Evolutionary conservation across 2,797 vertebrate species (phyloP).

Genomic region (Amphiprion clarkii): DNA sequence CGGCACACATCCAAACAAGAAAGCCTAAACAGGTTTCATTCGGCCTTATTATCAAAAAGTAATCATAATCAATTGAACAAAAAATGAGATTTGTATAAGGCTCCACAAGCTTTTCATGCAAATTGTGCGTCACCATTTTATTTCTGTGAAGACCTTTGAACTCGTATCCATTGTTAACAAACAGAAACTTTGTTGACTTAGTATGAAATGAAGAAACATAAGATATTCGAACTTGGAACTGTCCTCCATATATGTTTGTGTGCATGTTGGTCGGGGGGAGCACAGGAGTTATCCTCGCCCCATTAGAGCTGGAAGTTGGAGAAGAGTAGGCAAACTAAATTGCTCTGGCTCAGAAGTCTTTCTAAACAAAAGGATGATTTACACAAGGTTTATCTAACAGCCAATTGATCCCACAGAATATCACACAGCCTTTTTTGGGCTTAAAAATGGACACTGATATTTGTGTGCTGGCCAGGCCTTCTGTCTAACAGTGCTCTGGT

Average conservation of each 20-base stretch:
- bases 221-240: slow-evolving; percentile 9
- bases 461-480: slow-evolving; percentile 62
- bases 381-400: slow-evolving; percentile 73
- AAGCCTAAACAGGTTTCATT: neutral
- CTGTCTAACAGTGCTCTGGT: slow-evolving; percentile 65
- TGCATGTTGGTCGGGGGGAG: neutral
- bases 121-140: neutral
- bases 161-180: neutral
- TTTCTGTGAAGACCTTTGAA: neutral
- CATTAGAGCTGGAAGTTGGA: slow-evolving; percentile 36
- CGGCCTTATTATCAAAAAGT: neutral
- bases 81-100: slow-evolving; percentile 12
- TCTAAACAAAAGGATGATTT: slow-evolving; percentile 83
- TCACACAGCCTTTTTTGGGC: slow-evolving; percentile 82
- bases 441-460: slow-evolving; percentile 76
- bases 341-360: slow-evolving; percentile 68
- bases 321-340: slow-evolving; percentile 48
- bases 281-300: slow-evolving; percentile 14
- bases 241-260: slow-evolving; percentile 8
- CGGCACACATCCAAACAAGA: neutral
- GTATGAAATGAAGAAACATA: neutral
- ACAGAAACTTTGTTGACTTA: slow-evolving; percentile 18
- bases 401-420: slow-evolving; percentile 77
- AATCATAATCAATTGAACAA: neutral
- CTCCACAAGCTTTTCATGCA: neutral